Base-by-base conservation (phyloP, 2,888 invertebrate species). In the Hirtodrosophila histrioides region DNA sequence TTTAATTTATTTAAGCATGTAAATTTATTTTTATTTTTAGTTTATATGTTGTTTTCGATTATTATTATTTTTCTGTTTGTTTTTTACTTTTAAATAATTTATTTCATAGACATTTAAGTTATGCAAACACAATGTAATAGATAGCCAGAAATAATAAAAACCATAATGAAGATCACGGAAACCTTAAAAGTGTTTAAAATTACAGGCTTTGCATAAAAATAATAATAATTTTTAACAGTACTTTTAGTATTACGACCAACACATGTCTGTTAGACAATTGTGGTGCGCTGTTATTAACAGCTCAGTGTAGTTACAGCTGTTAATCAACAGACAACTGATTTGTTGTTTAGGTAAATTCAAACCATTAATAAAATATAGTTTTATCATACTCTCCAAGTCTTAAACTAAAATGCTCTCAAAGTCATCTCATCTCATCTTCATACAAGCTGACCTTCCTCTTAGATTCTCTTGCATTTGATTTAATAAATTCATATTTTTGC, bases 41-140 rank as follows among this genome's bases (percentile, higher is more conserved):
- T 63, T 72, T 70, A 39, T 41, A 56, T 60, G 69, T 85, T 82
- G 70, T 84, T 85, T 70, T 45, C 43, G 17, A 64, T 58, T 49
- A 72, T 72, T 49, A 72, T 72, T 58, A 41, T 75, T 45, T 63
- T 71, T 79, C 61, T 84, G 82, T 87, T 82, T 87, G 85, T 87
- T 82, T 83, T 70, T 78, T 83, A 83, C 69, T 83, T 83, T 85
- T 87, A 83, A 74, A 64, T 85, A 68, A 87, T 78, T 83, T 83
- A 83, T 83, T 83, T 63, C 23, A 11, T 70, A 64, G 51, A 41
- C 56, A 44, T 17, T 23, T 73, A 69, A 64, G 58, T 33, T 57
- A 64, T 54, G 12, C 40, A 55, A 57, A 46, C 41, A 61, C 44
- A 41, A 51, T 74, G 74, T 75, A 73, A 54, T 50, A 45, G 44